Conservation (phyloP, 2,888 invertebrate genomes). For the Chrysomela aeneicollis region DNA sequence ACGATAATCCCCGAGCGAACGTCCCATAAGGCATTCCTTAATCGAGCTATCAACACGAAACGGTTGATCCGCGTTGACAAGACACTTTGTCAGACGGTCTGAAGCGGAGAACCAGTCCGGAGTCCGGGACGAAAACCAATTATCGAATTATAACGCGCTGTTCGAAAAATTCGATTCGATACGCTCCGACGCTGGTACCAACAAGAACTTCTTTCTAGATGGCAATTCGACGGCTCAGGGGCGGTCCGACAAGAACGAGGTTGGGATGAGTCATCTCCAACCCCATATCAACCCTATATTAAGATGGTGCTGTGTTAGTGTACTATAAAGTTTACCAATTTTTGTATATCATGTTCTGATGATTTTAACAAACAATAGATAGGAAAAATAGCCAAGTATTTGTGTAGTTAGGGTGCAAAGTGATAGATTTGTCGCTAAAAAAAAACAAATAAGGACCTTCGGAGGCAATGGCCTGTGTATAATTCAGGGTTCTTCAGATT, state of each 20-base stretch:
- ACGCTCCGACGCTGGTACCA: slow-evolving; percentile 30
- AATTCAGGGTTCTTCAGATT: too few species aligned
- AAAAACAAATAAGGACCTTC: too few species aligned
- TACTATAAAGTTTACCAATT: too few species aligned
- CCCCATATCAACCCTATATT: too few species aligned
- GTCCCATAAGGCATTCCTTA: neutral
- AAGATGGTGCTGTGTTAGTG: too few species aligned
- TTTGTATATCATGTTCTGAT: too few species aligned
- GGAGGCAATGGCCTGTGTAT: too few species aligned
- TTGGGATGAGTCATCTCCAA: too few species aligned
- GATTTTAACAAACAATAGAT: too few species aligned
- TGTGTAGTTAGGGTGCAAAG: too few species aligned
- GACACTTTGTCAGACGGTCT: slow-evolving; percentile 16
- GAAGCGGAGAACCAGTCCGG: slow-evolving; percentile 15
- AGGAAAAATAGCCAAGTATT: too few species aligned
- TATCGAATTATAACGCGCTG: slow-evolving; percentile 37
- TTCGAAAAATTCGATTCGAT: slow-evolving; percentile 35
- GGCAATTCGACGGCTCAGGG: neutral
- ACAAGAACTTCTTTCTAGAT: slow-evolving; percentile 9
- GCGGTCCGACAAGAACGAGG: neutral
- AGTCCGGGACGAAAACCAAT: slow-evolving; percentile 26
- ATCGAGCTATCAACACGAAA: slow-evolving; percentile 13
- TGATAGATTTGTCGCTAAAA: too few species aligned
- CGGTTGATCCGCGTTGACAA: slow-evolving; percentile 16
- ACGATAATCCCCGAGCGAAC: neutral